A percentile compares a stretch with the other conserved stretches of the same genome.
These are phyloP conservation scores for Arizona elegans DNA, from an alignment of 2,113 vertebrate species.

Conservation along the genomic window DNA sequence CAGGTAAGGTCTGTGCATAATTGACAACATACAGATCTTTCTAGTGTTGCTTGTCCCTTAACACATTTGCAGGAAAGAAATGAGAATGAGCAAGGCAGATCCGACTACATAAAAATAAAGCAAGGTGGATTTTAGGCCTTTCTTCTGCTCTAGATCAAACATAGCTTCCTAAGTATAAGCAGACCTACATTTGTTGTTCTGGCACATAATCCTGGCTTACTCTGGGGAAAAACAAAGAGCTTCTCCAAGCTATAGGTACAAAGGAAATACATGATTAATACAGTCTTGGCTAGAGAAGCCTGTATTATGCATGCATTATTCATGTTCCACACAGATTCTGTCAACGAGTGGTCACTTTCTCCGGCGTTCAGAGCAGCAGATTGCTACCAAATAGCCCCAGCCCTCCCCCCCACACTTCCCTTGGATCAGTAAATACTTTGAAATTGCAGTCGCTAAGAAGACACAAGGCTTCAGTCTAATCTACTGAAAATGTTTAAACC, in stretches of 20 bases:
- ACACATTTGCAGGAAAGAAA: not conserved
- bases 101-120: not conserved
- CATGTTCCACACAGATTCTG: not conserved
- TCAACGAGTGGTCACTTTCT: not conserved
- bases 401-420: not conserved
- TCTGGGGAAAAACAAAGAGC: not conserved
- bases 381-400: not conserved
- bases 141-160: not conserved
- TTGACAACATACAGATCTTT: not conserved
- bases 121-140: not conserved
- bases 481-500: fast-evolving
- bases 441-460: fast-evolving
- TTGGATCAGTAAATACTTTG: not conserved
- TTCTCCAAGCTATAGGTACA: not conserved
- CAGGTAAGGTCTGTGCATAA: not conserved
- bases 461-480: fast-evolving
- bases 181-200: not conserved
- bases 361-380: not conserved
- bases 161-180: not conserved
- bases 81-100: not conserved
- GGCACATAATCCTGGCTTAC: not conserved
- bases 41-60: not conserved
- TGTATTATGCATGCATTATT: not conserved
- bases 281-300: not conserved
- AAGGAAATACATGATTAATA: not conserved